Conservation (phyloP, 1,140 invertebrate species). For the Drosophila kurseongensis region DNA sequence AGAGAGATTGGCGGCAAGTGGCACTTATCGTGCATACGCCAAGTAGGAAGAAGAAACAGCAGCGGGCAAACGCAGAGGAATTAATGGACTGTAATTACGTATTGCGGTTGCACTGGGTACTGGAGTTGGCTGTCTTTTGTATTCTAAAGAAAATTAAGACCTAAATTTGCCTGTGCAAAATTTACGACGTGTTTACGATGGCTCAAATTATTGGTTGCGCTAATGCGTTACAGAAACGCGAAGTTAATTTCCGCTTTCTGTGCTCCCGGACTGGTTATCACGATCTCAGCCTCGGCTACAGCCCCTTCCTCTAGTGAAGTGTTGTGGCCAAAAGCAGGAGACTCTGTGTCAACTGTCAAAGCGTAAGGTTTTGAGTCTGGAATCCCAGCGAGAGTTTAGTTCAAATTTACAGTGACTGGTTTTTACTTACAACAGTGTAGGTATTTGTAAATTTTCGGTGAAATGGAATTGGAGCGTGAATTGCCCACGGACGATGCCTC, state of each 20-base stretch:
- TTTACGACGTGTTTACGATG: constrained; percentile 81
- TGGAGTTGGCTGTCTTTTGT: constrained; percentile 21
- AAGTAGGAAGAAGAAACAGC: constrained; percentile 53
- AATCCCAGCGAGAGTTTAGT: constrained; percentile 1
- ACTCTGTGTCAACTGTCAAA: constrained; percentile 1
- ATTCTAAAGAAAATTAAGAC: constrained; percentile 62
- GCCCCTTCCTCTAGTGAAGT: background rate
- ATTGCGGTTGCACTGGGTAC: constrained; percentile 17
- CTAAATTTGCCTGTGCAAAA: constrained; percentile 71
- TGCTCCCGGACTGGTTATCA: constrained; percentile 10
- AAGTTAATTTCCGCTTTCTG: constrained; percentile 49
- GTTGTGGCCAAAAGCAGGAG: background rate
- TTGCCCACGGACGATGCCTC: constrained; percentile 7
- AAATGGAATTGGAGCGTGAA: constrained; percentile 25
- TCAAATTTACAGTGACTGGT: constrained; percentile 11
- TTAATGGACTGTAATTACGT: constrained; percentile 74
- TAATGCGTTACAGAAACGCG: constrained; percentile 69
- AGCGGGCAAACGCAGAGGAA: constrained; percentile 38
- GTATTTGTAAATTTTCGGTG: constrained; percentile 26
- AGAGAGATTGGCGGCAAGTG: constrained; percentile 35
- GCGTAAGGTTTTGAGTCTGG: background rate
- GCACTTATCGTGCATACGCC: constrained; percentile 71
- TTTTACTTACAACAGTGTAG: background rate
- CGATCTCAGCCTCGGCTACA: constrained; percentile 4
- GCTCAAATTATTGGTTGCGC: constrained; percentile 72